Conservation (phyloP, 2,888 invertebrate genomes). For the Invenusta paracnida region DNA sequence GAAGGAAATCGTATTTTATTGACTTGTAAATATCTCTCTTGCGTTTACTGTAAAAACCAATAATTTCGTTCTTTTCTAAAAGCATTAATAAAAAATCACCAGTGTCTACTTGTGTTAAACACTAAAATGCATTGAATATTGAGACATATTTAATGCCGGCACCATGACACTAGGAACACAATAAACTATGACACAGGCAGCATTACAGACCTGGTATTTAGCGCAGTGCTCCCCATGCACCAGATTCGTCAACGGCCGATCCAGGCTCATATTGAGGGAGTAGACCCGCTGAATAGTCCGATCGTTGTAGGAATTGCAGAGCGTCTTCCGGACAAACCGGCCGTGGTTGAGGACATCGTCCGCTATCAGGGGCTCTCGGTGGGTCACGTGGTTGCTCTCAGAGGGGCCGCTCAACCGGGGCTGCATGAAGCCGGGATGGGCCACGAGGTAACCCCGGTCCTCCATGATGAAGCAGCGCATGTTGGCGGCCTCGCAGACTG, state of each 20-base stretch:
- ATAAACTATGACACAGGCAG: no score
- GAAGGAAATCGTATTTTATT: no score
- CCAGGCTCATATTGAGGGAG: slow-evolving; percentile 71
- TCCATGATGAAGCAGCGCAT: slow-evolving; percentile 76
- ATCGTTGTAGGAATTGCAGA: slow-evolving; percentile 79
- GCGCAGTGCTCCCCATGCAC: slow-evolving; percentile 82
- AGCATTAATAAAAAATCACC: no score
- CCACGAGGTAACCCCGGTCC: slow-evolving; percentile 78
- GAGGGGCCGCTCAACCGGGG: slow-evolving; percentile 67
- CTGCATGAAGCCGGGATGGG: slow-evolving; percentile 73
- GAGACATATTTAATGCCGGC: no score
- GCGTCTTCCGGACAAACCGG: slow-evolving; percentile 74
- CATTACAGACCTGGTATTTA: slow-evolving; percentile 72
- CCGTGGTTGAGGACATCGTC: slow-evolving; percentile 82
- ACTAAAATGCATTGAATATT: no score
- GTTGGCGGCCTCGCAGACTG: not conserved
- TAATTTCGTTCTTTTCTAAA: no score
- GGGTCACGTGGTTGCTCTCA: slow-evolving; percentile 80
- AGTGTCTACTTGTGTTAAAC: no score
- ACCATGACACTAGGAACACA: no score
- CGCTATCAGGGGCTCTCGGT: slow-evolving; percentile 77
- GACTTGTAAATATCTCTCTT: no score
- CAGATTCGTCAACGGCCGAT: slow-evolving; percentile 73
- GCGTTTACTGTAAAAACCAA: no score
- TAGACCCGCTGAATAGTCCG: slow-evolving; percentile 72